Conservation (phyloP, 2,888 invertebrate species). For the Aethes cnicana region DNA sequence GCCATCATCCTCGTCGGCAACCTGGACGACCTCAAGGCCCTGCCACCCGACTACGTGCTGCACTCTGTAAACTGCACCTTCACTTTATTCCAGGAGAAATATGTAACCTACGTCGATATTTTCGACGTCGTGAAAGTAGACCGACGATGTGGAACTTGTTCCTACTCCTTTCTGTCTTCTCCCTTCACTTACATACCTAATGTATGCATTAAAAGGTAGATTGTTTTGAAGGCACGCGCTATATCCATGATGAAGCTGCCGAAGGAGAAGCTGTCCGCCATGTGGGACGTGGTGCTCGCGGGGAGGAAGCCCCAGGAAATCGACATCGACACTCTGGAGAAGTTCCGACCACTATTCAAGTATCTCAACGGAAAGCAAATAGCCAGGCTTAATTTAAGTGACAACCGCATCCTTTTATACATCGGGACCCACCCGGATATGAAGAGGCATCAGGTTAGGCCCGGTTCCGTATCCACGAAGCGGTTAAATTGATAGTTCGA, state of each 20-base stretch:
- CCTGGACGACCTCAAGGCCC: conserved; percentile 50
- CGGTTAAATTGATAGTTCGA: too few species aligned
- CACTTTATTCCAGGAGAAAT: too few species aligned
- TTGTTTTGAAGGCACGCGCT: conserved; percentile 54
- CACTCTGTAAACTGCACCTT: conserved; percentile 53
- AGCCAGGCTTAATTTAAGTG: conserved; percentile 58
- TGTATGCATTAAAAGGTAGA: neutral
- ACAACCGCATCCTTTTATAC: conserved; percentile 57
- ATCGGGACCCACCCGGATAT: conserved; percentile 69
- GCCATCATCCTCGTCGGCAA: conserved; percentile 59
- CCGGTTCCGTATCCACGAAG: too few species aligned
- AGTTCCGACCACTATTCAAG: conserved; percentile 67
- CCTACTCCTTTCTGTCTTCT: too few species aligned
- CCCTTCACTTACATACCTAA: too few species aligned
- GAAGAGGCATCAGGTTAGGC: conserved; percentile 67
- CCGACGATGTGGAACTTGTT: neutral
- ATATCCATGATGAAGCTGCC: conserved; percentile 72
- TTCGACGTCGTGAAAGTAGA: neutral
- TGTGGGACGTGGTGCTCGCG: conserved; percentile 62
- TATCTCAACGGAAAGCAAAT: conserved; percentile 66
- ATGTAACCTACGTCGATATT: too few species aligned
- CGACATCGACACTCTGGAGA: conserved; percentile 52
- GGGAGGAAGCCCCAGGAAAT: conserved; percentile 38
- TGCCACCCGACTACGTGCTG: conserved; percentile 60
- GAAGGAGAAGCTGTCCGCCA: conserved; percentile 60